These are phyloP conservation scores for Megalurothrips usitatus DNA, from an alignment of 2,888 invertebrate species.

Conservation along the genomic window DNA sequence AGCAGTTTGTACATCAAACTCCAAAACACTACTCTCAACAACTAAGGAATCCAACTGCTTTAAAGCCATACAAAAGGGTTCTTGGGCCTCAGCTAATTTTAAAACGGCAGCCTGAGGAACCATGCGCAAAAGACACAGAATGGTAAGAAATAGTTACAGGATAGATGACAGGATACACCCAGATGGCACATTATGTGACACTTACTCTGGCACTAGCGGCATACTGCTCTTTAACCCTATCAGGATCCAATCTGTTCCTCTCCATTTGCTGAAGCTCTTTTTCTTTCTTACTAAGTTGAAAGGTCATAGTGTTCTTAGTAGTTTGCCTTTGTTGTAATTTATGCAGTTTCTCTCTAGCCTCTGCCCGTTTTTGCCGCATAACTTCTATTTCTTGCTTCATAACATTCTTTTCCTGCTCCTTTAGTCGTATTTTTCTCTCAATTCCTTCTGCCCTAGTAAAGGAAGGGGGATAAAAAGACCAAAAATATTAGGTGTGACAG, in stretches of 20 bases:
- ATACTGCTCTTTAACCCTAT: conserved; percentile 41
- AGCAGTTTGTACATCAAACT: not conserved
- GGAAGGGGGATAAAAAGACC: not conserved
- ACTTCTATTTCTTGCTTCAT: conserved; percentile 35
- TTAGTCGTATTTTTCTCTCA: conserved; percentile 44
- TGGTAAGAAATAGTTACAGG: not conserved
- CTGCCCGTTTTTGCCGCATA: not conserved
- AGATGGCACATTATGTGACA: not conserved
- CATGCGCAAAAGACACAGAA: not conserved
- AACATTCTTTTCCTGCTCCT: conserved; percentile 42
- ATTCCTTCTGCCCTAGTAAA: conserved; percentile 45
- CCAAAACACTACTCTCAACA: not conserved
- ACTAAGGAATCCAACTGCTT: not conserved
- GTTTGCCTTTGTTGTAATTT: conserved; percentile 26
- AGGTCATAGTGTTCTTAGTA: conserved; percentile 38
- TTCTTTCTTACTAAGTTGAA: conserved; percentile 41
- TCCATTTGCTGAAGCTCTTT: conserved; percentile 43
- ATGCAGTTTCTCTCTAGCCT: not conserved
- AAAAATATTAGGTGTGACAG: too few relatives aligned
- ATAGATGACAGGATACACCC: not conserved
- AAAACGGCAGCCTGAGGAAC: not conserved
- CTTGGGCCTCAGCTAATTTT: not conserved
- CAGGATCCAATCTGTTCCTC: conserved; percentile 40
- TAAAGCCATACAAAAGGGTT: not conserved
- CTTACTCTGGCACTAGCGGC: conserved; percentile 41